Evolutionary conservation across 53 echinoderm and acorn worm genomes (phyloP).

Genomic region (Echinarachnius parma): DNA sequence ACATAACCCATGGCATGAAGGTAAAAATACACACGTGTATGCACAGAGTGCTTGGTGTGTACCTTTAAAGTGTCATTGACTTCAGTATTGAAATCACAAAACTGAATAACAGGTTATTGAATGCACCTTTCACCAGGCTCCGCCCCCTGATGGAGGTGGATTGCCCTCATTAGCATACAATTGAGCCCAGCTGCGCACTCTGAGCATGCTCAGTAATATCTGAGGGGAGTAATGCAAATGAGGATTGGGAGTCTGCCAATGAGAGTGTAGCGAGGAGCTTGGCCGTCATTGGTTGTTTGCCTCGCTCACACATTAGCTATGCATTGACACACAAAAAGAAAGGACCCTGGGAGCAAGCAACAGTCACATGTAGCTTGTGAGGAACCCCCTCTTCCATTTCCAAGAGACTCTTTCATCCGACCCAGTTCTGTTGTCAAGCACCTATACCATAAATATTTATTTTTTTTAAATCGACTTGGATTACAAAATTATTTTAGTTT

Average conservation of each 20-base stretch:
- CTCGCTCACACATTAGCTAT: conserved; percentile 24
- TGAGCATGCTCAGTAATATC: conserved; percentile 15
- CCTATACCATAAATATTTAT: too few species aligned
- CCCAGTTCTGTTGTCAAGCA: too few species aligned
- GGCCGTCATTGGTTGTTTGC: conserved; percentile 19
- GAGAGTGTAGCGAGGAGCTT: background rate
- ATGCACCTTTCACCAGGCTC: conserved; percentile 4
- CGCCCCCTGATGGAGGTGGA: conserved; percentile 11
- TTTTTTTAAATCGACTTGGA: too few species aligned
- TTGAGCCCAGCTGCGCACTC: conserved; percentile 39
- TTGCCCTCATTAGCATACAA: conserved; percentile 53
- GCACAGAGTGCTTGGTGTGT: background rate
- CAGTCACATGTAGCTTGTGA: conserved; percentile 28
- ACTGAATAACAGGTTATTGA: conserved; percentile 28
- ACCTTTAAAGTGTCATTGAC: conserved; percentile 41
- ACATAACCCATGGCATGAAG: too few species aligned
- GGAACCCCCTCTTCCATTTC: too few species aligned
- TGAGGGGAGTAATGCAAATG: conserved; percentile 28
- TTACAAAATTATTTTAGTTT: too few species aligned
- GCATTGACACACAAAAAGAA: conserved; percentile 27
- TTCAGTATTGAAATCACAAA: conserved; percentile 16
- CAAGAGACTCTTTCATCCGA: too few species aligned
- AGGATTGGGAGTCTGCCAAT: background rate
- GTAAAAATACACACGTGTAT: too few species aligned
- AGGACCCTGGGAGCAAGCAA: conserved; percentile 40